Conservation (phyloP, 2,888 invertebrate species). For the Camptogramma bilineatum region DNA sequence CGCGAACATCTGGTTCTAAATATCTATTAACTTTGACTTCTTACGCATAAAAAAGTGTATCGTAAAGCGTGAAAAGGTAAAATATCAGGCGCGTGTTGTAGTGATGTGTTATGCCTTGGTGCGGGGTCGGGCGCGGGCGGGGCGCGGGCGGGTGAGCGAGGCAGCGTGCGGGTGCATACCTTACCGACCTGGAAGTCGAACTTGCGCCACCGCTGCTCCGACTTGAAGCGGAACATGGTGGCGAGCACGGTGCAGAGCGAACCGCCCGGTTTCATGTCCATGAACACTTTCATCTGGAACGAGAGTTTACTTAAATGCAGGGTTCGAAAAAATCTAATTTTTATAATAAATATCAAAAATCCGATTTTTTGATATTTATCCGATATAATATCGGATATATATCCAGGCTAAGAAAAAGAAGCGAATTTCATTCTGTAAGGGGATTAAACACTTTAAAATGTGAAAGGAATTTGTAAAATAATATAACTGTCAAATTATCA, state of each 20-base stretch:
- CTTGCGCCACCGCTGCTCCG: constrained; percentile 97
- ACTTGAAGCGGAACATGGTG: constrained; percentile 97
- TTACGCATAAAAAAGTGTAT: not conserved
- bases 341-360: too few species aligned
- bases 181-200: constrained; percentile 96
- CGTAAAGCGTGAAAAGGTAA: constrained; percentile 13
- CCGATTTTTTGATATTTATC: too few species aligned
- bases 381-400: too few species aligned
- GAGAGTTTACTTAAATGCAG: not conserved
- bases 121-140: constrained; percentile 55
- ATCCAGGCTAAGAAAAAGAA: too few species aligned
- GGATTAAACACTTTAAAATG: too few species aligned
- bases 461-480: too few species aligned
- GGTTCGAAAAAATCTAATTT: too few species aligned
- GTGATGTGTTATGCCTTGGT: constrained; percentile 52
- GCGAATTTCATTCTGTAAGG: too few species aligned
- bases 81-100: constrained; percentile 43
- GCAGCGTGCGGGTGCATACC: constrained; percentile 86
- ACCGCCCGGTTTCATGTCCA: constrained; percentile 98
- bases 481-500: too few species aligned
- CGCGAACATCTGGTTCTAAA: not conserved
- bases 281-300: constrained; percentile 94
- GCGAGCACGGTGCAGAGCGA: constrained; percentile 96
- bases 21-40: not conserved
- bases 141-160: constrained; percentile 72